Evolutionary conservation across 2,113 vertebrate genomes (phyloP), one percentile per base, ranked within the genome.

Genomic region (Odobenus rosmarus): DNA sequence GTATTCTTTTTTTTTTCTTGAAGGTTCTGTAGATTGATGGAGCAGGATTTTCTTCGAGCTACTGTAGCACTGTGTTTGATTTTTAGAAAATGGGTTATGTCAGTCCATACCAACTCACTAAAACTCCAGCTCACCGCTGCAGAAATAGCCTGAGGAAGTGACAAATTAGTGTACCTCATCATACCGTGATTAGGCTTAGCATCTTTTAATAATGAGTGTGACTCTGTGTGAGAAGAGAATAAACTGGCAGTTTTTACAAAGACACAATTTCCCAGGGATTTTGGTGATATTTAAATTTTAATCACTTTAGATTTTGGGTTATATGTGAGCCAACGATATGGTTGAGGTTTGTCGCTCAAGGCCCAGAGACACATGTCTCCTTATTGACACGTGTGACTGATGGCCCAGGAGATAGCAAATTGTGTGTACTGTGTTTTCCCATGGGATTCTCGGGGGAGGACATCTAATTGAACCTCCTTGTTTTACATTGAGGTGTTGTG

Each of bases 201-300:
- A 36, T 95, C 76, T 96, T 96, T 97, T 96, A 97, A 85, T 97
- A 97, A 94, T 82, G 81, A 97, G 84, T 76, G 31, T 97, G 81
- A 94, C 90, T 94, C n/a, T 72, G n/a, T 0, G 7, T 94, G 76
- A 84, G 61, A 88, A 96, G 84, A 94, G 71, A 90, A 91, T 88
- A 97, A 88, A 94, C 92, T 93, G 92, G 80, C 74, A 97, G 53
- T 85, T 98, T 96, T 77, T 96, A 97, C 64, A 96, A 92, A 97
- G 61, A 86, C 85, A 90, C 57, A 33, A 90, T 97, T 90, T 97
- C 93, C 46, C 64, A 77, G 93, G 92, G 95, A 97, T 84, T 88
- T 95, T 82, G 53, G 71, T 91, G 64, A 88, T 97, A 86, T 86
- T 98, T 98, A 88, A 97, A 93, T 96, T 96, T 96, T 97, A 98